A percentile compares a stretch with the other conserved stretches of the same genome.
phyloP scores from a whole-genome alignment of 2,797 vertebrate genomes.

The Vultur gryphus region DNA sequence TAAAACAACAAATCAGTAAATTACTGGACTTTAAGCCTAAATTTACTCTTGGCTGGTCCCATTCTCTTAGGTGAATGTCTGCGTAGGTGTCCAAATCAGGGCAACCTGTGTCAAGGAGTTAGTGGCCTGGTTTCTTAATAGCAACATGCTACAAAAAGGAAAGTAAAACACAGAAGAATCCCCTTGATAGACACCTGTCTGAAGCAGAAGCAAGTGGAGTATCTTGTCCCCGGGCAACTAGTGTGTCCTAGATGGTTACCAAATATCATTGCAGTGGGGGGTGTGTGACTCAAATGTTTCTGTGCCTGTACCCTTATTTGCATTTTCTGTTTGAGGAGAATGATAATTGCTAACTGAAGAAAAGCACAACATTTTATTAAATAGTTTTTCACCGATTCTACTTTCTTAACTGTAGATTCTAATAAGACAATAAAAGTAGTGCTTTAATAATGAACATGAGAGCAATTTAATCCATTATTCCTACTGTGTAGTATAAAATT shows the following conservation, averaged over 20 bases:
- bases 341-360: background rate
- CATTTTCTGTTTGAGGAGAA: background rate
- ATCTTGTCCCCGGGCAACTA: background rate
- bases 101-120: background rate
- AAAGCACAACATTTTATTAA: background rate
- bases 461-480: background rate
- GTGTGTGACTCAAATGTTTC: background rate
- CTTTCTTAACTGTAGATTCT: background rate
- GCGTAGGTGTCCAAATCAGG: accelerated
- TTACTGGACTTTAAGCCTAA: background rate
- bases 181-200: background rate
- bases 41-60: background rate
- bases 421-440: background rate
- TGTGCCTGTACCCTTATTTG: background rate
- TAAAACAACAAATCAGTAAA: background rate
- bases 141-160: background rate
- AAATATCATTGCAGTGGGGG: background rate
- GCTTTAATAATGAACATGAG: background rate
- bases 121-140: background rate
- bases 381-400: background rate
- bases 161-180: background rate
- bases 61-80: background rate
- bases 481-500: background rate
- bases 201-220: background rate
- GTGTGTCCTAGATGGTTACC: background rate